phyloP scores from a whole-genome alignment of 2,113 vertebrate species.

The Riparia riparia region DNA sequence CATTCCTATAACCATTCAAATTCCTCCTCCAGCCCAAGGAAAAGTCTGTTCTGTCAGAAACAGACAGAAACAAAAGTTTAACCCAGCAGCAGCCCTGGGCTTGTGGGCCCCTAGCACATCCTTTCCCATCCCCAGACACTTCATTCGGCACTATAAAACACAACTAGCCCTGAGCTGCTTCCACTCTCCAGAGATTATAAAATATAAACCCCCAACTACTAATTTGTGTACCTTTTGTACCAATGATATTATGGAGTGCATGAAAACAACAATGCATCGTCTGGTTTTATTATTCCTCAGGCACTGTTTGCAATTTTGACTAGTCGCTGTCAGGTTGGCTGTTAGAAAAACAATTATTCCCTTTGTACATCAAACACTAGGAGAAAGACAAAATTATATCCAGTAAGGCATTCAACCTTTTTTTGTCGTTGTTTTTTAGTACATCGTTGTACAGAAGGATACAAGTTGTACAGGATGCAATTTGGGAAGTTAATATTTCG shows the following conservation, averaged over 20 bases:
- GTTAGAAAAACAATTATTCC: background rate
- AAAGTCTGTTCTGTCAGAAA: background rate
- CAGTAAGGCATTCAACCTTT: background rate
- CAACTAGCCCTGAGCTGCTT: background rate
- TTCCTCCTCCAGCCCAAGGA: background rate
- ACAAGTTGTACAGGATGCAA: background rate
- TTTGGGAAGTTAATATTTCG: background rate
- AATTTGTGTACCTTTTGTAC: background rate
- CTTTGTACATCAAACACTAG: background rate
- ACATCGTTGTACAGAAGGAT: background rate
- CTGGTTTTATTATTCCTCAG: background rate
- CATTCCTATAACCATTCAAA: background rate
- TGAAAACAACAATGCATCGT: background rate
- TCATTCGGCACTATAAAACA: background rate
- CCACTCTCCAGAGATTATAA: background rate
- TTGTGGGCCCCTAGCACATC: background rate
- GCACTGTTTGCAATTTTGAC: conserved; percentile 38
- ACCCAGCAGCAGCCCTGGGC: background rate
- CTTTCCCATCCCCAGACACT: background rate
- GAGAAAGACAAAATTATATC: background rate
- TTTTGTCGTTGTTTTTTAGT: background rate
- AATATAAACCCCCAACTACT: background rate
- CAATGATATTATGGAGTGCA: background rate
- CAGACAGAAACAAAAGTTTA: background rate
- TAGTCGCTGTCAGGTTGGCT: conserved; percentile 26